Base-by-base conservation (phyloP, 1,140 invertebrate genomes). In the Bradysia coprophila region DNA sequence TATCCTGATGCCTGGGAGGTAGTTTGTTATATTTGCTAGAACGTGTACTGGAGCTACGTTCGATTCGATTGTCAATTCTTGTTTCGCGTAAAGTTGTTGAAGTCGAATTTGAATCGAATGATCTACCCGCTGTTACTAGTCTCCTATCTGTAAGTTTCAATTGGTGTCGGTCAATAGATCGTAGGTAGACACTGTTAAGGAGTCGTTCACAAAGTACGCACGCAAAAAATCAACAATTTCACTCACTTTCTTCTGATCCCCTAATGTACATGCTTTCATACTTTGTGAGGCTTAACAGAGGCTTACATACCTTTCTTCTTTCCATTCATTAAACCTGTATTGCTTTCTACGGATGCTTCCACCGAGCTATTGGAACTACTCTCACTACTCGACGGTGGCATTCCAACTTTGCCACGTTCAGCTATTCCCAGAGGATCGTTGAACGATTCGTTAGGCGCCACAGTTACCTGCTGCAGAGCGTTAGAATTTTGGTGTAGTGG, bases 331-430 rank as follows among this genome's bases (percentile, higher is more conserved):
- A 60, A 51, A 19, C 55, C 55, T 11, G 50, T 57, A 38, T 61
- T 56, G 44, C 58, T 61, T 46, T 60, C 57, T 19, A 60, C 52
- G 10, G 50, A 50, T 23, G 55, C 56, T n/a, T 61, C 56, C 20
- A 57, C 50, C 9, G 58, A 61, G 42, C 60, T 58, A 48, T 61
- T 60, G 13, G 57, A 60, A 47, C 57, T 61, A 42, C 57, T 60
- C 48, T 61, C 58, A 40, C 57, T 61, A 42, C 60, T 56, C 21
- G 57, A 60, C 28, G 57, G 58, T 22, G 55, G 57, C 28, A 60
- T 52, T 21, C 58, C 58, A 44, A 60, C 55, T 54, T 61, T 61
- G 40, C 57, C 58, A 40, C 55, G 43, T 48, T 61, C 58, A 11
- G 58, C 57, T 40, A 57, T 48, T 20, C 54, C 58, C 41, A 61